A percentile compares a stretch with the other conserved stretches of the same genome.
Conservation (phyloP, 2,113 vertebrate genomes). For the Porphyrio hochstetteri region DNA sequence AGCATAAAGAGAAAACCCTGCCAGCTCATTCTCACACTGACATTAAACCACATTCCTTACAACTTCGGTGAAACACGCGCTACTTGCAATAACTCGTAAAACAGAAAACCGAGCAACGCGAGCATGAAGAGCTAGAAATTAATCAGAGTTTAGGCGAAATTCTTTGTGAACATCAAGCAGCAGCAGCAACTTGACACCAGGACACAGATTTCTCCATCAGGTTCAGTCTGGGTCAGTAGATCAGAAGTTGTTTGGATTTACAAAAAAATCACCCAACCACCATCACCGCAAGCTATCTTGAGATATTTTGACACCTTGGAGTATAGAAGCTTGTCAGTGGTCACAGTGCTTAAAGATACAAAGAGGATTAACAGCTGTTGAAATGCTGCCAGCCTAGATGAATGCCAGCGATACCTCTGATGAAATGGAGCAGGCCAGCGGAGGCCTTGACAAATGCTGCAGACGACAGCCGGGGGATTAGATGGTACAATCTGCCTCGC, state of each 20-base stretch:
- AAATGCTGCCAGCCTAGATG: constrained; percentile 47
- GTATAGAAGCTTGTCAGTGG: constrained; percentile 32
- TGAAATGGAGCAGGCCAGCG: neutral
- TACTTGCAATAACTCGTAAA: constrained; percentile 24
- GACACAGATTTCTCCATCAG: neutral
- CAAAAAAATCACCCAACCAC: neutral
- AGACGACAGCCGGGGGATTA: neutral
- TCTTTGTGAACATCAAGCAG: neutral
- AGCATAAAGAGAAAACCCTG: constrained; percentile 36
- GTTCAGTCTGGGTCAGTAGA: neutral
- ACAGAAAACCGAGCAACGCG: neutral
- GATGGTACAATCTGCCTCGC: neutral
- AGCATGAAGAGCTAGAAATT: neutral
- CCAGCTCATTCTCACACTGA: constrained; percentile 49
- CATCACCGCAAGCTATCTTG: neutral
- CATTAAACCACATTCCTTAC: constrained; percentile 42
- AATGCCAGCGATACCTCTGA: neutral
- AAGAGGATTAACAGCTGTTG: constrained; percentile 65
- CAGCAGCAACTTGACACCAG: neutral
- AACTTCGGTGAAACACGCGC: neutral
- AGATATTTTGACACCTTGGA: constrained; percentile 27
- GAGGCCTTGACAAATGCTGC: constrained; percentile 10
- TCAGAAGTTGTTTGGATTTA: neutral
- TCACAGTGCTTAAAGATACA: constrained; percentile 42
- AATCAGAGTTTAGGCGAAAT: neutral